phyloP scores from a whole-genome alignment of 2,113 vertebrate genomes.

The western clawed frog (Xenopus tropicalis) region DNA sequence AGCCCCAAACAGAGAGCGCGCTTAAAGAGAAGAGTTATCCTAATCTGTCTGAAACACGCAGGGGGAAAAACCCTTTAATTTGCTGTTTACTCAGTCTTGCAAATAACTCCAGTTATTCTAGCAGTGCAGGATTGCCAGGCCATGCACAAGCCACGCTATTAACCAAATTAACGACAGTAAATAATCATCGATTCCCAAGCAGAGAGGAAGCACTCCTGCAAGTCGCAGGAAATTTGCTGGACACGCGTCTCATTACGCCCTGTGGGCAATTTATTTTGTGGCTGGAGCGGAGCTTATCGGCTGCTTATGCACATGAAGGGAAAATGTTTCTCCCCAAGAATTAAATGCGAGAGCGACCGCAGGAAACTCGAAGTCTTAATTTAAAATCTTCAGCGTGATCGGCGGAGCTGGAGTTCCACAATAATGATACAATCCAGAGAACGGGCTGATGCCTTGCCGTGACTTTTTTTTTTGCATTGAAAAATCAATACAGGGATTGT shows the following conservation, averaged over 20 bases:
- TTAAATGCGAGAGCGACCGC: constrained; percentile 60
- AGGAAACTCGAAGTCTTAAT: constrained; percentile 63
- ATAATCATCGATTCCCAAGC: constrained; percentile 58
- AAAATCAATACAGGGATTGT: constrained; percentile 26
- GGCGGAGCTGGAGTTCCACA: constrained; percentile 43
- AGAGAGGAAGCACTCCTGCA: constrained; percentile 47
- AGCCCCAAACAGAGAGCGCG: constrained; percentile 30
- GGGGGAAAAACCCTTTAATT: constrained; percentile 33
- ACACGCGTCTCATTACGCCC: constrained; percentile 65
- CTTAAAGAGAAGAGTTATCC: constrained; percentile 34
- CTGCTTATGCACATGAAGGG: constrained; percentile 63
- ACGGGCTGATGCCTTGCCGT: background rate
- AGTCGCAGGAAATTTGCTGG: constrained; percentile 61
- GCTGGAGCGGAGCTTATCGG: constrained; percentile 68
- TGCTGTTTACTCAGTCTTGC: constrained; percentile 33
- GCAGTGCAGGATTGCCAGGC: constrained; percentile 45
- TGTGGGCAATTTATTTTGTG: constrained; percentile 70
- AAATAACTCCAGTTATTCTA: constrained; percentile 47
- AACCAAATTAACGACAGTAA: constrained; percentile 65
- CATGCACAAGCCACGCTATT: constrained; percentile 47
- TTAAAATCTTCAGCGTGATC: constrained; percentile 55
- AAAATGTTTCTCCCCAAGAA: constrained; percentile 64
- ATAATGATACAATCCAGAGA: constrained; percentile 28
- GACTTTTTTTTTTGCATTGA: background rate
- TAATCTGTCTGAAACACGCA: constrained; percentile 31